phyloP scores from a whole-genome alignment of 2,888 invertebrate genomes.

The Xiphydria camelus region DNA sequence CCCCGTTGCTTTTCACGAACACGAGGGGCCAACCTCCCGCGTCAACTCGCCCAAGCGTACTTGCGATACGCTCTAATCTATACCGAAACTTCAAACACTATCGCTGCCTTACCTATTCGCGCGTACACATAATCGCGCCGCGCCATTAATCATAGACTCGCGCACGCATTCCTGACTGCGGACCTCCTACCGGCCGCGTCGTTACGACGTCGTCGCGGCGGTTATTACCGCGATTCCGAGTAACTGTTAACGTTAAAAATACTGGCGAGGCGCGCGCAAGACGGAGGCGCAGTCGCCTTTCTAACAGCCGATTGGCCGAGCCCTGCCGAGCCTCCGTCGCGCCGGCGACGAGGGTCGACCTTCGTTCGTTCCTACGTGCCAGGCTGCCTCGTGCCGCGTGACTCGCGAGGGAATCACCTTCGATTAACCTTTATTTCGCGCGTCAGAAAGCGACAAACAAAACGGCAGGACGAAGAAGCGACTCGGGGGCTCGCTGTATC shows the following conservation, averaged over 20 bases:
- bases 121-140: too few species aligned
- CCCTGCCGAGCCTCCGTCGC: constrained; percentile 42
- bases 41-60: too few species aligned
- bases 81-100: too few species aligned
- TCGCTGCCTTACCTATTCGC: too few species aligned
- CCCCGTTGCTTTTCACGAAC: too few species aligned
- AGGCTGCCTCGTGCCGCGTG: background rate
- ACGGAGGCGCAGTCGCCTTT: constrained; percentile 30
- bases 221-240: background rate
- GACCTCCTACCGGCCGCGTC: too few species aligned
- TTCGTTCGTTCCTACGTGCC: constrained; percentile 23
- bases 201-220: too few species aligned
- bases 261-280: constrained; percentile 13
- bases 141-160: too few species aligned
- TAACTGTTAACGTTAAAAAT: constrained; percentile 7
- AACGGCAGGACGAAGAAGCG: constrained; percentile 11
- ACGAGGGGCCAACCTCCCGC: too few species aligned
- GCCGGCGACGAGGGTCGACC: constrained; percentile 28
- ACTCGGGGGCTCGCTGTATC: background rate
- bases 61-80: too few species aligned
- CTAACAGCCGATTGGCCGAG: constrained; percentile 39
- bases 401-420: background rate
- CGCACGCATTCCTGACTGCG: too few species aligned
- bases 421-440: constrained; percentile 19
- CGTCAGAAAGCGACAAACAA: constrained; percentile 4